These are phyloP conservation scores for Siniperca chuatsi DNA, from an alignment of 2,113 vertebrate species.

Conservation along the genomic window DNA sequence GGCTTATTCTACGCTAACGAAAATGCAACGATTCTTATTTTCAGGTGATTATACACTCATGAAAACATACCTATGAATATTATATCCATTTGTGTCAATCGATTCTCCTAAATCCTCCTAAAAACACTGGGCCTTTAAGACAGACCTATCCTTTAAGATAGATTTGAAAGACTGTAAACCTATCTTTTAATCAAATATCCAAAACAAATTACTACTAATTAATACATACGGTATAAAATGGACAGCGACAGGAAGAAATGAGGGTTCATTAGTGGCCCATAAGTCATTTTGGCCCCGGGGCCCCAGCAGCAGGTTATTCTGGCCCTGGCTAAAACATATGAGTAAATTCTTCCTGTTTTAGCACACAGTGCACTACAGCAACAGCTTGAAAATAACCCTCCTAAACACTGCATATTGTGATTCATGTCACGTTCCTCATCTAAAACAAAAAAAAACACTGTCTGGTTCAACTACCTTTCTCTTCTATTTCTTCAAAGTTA, in stretches of 20 bases:
- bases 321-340: background rate
- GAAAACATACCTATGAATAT: too few species aligned
- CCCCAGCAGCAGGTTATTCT: background rate
- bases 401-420: background rate
- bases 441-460: background rate
- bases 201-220: background rate
- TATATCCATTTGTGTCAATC: too few species aligned
- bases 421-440: background rate
- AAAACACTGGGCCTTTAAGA: background rate
- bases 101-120: too few species aligned
- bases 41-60: too few species aligned
- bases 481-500: constrained; percentile 11
- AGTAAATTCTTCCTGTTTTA: background rate
- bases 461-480: background rate
- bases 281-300: background rate
- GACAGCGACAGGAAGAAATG: background rate
- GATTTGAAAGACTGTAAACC: too few species aligned
- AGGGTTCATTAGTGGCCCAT: background rate
- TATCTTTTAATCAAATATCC: background rate
- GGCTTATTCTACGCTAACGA: too few species aligned
- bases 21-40: too few species aligned
- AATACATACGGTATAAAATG: too few species aligned
- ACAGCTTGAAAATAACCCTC: background rate
- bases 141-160: too few species aligned
- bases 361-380: background rate